These are phyloP conservation scores for Proteles cristata DNA, from an alignment of 2,113 vertebrate species.

Conservation along the genomic window DNA sequence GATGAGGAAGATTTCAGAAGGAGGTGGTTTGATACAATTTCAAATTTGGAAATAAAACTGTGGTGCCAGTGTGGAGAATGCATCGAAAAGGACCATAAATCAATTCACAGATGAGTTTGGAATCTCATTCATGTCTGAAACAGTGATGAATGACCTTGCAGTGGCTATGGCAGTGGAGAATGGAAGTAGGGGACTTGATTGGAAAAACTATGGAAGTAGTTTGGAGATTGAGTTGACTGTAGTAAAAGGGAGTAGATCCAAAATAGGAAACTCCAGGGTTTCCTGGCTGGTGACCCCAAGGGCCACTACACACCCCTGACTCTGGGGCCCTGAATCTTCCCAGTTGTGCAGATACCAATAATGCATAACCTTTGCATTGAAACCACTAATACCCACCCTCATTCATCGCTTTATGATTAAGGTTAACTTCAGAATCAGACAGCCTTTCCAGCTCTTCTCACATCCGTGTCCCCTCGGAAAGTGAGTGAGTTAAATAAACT, in stretches of 20 bases:
- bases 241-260: neutral
- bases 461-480: neutral
- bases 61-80: neutral
- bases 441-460: neutral
- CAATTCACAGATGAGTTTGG: neutral
- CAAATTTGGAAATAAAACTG: neutral
- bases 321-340: neutral
- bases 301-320: neutral
- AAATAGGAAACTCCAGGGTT: neutral
- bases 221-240: neutral
- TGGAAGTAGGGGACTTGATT: neutral
- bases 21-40: neutral
- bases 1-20: neutral
- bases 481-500: neutral
- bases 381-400: neutral
- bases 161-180: no score
- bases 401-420: neutral
- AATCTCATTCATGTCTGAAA: neutral
- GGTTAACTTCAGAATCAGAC: neutral
- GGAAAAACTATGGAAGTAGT: neutral
- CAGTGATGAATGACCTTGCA: no score
- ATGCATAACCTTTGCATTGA: neutral
- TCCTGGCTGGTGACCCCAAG: neutral
- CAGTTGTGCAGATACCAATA: neutral
- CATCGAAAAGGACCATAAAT: neutral